Evolutionary conservation across 92 coral and sea anemone species (phyloP), one percentile per base, ranked within the genome.

Genomic region (Epizoanthus scotinus): DNA sequence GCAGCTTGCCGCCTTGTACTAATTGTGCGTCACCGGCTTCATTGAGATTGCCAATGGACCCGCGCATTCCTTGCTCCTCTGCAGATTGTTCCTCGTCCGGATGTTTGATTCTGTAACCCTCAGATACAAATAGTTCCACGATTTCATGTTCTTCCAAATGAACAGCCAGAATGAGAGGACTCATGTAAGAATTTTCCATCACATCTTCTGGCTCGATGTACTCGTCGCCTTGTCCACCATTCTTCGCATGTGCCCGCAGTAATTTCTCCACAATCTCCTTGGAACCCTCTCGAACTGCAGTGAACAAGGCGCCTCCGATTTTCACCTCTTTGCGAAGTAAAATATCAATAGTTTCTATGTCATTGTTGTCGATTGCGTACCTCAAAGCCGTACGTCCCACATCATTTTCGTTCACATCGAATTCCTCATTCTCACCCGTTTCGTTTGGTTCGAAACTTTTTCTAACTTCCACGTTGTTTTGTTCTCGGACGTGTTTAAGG

Each of bases 281-380:
- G 6, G 93, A 77, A 9, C 89, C 84, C 42, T 85, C 78, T 12
- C 87, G 40, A 2, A 90, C 98, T 1, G 94, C 89, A 2, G 91
- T 85, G 53, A 93, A 86, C 22, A 93, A 80, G 54, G 92, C 87
- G 0, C 83, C 86, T 5, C 91, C 90, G 38, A 93, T 59, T 29
- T 84, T 78, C 2, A 89, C 90, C 27, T 86, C 86, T 50, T 93
- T 71, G 14, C 59, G 20, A 67, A 91, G 81, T 62, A 92, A 78
- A 77, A 87, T 82, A 24, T 89, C 81, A 28, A 81, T 54, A 49
- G 90, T 90, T 7, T 92, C 90, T 40, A 44, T 26, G 6, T 83
- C 87, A 25, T 86, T 84, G 50, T 77, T 78, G 42, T 90, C 82
- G 5, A 90, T 84, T n/a, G 97, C 89, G 31, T 80, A 59, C 9